Evolutionary conservation across 2,888 invertebrate genomes (phyloP).

Genomic region (Troides aeacus): DNA sequence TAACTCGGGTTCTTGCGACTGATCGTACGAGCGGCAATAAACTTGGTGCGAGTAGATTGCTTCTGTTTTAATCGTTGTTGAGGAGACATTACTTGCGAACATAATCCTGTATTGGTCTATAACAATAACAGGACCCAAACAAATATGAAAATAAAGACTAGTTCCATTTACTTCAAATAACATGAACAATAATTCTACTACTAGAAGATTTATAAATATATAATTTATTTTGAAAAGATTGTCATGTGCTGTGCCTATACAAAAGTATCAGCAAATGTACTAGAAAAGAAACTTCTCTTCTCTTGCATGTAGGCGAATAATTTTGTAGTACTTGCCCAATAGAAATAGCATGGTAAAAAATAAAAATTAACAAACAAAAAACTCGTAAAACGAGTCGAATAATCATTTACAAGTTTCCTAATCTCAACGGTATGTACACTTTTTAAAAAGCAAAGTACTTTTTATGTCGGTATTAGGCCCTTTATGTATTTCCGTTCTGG

Average conservation of each 20-base stretch:
- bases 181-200: not conserved
- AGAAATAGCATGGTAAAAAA: not conserved
- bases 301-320: not conserved
- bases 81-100: not conserved
- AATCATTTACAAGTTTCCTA: no score
- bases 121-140: not conserved
- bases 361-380: not conserved
- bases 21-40: not conserved
- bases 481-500: no score
- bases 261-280: slow-evolving; percentile 1
- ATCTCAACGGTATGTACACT: no score
- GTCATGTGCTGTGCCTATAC: not conserved
- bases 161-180: not conserved
- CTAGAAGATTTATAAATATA: not conserved
- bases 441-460: no score
- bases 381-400: not conserved
- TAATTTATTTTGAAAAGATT: not conserved
- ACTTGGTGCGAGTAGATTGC: not conserved
- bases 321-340: not conserved
- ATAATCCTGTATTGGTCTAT: no score
- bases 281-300: not conserved
- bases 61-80: not conserved
- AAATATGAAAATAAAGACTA: not conserved
- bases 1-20: not conserved
- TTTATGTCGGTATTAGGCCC: no score